Evolutionary conservation across 2,888 invertebrate genomes (phyloP), one percentile per base, ranked within the genome.

Genomic region (Volucella inflata): DNA sequence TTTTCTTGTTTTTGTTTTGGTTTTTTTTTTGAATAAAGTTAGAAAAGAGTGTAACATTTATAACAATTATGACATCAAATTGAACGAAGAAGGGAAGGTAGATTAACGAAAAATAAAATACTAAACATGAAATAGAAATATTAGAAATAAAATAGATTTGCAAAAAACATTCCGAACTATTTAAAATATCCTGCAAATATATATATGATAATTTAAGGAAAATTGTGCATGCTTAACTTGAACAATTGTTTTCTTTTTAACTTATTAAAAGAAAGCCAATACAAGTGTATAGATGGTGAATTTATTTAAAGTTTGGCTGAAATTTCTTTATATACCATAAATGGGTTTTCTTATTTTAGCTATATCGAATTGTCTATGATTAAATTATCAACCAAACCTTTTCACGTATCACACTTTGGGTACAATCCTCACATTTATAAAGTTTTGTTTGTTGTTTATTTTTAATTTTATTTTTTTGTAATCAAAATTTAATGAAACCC

Each of bases 91-190:
- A 60, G 60, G 44, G 65, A 67, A 80, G 60, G 68, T 36, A 62
- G 55, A 55, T 74, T 59, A 78, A 85, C 53, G 51, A 72, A 76
- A 77, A 51, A 80, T 46, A 75, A 83, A 60, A 51, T 65, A 68
- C 57, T 74, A 65, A 72, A 81, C 71, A 85, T 57, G 50, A 64
- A 65, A 68, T 75, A 71, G 46, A 44, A 79, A 50, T 59, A 65
- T 53, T 44, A 64, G 55, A 70, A 38, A 59, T 17, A 44, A 36
- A 65, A 84, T 51, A 76, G 68, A 82, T 74, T 87, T 85, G 84
- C 82, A 87, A 84, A 71, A 84, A 87, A 87, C 87, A 87, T 82
- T 87, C 81, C 81, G 81, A 74, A 84, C 76, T 79, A 74, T 50
- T 50, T 60, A 74, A 84, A 79, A 65, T 76, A 71, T 62, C 75